Evolutionary conservation across 2,113 vertebrate species (phyloP).

Genomic region (Isichthys henryi): DNA sequence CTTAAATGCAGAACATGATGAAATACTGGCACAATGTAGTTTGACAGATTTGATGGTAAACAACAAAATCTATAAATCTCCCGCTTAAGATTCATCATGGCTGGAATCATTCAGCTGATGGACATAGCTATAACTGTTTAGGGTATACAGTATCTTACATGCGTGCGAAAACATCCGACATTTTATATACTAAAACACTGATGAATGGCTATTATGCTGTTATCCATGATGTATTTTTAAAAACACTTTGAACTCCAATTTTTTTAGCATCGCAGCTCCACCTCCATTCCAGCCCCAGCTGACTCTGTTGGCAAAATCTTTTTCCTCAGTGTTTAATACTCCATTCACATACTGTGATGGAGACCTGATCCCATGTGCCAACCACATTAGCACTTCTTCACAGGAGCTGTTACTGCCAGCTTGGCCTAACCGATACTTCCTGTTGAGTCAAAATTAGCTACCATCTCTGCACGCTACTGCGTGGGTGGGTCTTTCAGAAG

Average conservation of each 20-base stretch:
- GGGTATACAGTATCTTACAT: not conserved
- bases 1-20: not conserved
- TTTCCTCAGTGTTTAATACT: not conserved
- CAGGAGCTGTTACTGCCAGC: not conserved
- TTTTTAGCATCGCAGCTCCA: not conserved
- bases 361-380: not conserved
- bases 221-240: not conserved
- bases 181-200: not conserved
- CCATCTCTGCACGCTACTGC: not conserved
- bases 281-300: not conserved
- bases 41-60: not conserved
- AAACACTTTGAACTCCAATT: not conserved
- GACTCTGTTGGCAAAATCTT: not conserved
- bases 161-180: not conserved
- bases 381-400: not conserved
- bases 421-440: not conserved
- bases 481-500: not conserved
- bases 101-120: not conserved
- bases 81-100: not conserved
- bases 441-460: not conserved
- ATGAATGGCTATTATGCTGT: not conserved
- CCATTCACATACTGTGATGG: not conserved
- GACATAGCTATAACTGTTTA: not conserved
- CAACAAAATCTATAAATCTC: not conserved
- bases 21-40: not conserved